A percentile compares a stretch with the other conserved stretches of the same genome.
Conservation (phyloP, 2,888 invertebrate species). For the Cecidostiba fungosa region DNA sequence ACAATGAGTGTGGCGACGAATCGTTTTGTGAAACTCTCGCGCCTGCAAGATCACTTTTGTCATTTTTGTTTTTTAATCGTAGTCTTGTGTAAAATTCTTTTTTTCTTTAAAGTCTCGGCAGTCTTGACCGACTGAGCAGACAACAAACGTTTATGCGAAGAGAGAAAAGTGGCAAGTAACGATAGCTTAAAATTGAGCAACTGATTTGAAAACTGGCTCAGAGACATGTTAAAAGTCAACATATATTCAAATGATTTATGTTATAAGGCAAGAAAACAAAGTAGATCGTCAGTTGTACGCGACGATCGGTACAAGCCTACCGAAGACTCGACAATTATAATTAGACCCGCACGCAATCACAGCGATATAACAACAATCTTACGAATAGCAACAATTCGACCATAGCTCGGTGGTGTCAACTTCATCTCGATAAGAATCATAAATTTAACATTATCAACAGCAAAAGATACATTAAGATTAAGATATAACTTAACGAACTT, state of each 20-base stretch:
- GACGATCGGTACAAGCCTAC: conserved; percentile 47
- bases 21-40: conserved; percentile 73
- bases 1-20: conserved; percentile 73
- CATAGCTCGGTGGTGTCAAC: conserved; percentile 75
- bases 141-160: not conserved
- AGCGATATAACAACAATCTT: conserved; percentile 79
- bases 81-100: conserved; percentile 55
- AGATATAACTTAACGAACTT: not conserved
- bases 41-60: conserved; percentile 70
- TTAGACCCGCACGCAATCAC: conserved; percentile 75
- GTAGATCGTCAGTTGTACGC: conserved; percentile 1
- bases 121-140: conserved; percentile 55
- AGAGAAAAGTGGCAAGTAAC: not conserved
- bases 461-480: not conserved
- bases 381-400: conserved; percentile 79
- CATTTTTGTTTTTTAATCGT: conserved; percentile 44
- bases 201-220: not conserved
- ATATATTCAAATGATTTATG: not conserved
- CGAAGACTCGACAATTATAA: conserved; percentile 56
- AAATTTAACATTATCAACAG: not conserved
- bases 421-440: conserved; percentile 63
- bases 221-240: not conserved
- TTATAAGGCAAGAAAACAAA: not conserved
- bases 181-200: not conserved
- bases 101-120: conserved; percentile 47